These are phyloP conservation scores for Gymnothorax reevesii DNA, from an alignment of 2,797 vertebrate genomes.

Conservation along the genomic window DNA sequence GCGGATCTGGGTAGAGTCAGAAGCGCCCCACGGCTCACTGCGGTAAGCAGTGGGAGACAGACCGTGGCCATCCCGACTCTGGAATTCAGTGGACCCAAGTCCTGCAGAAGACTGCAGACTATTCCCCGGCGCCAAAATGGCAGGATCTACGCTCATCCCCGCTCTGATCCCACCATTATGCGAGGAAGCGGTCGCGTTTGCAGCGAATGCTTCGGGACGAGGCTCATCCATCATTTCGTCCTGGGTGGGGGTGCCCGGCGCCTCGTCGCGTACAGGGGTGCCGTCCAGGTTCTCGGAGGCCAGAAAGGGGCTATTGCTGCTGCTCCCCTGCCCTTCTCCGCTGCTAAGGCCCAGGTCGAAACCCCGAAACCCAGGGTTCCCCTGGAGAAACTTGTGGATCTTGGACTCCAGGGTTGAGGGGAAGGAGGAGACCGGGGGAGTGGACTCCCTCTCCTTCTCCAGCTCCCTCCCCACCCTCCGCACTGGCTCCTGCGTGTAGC, in stretches of 20 bases:
- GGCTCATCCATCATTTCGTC: constrained; percentile 95
- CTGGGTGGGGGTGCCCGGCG: constrained; percentile 93
- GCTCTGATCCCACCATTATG: constrained; percentile 25
- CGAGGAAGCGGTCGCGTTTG: neutral
- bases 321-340: constrained; percentile 29
- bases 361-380: constrained; percentile 83
- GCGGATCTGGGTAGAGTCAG: constrained; percentile 31
- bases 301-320: constrained; percentile 59
- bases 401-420: constrained; percentile 88
- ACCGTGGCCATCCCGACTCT: constrained; percentile 39
- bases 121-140: constrained; percentile 13
- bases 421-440: constrained; percentile 35
- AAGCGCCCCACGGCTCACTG: constrained; percentile 47
- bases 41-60: constrained; percentile 66
- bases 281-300: constrained; percentile 85
- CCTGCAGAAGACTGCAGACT: neutral
- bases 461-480: constrained; percentile 52
- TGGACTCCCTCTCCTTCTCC: constrained; percentile 44
- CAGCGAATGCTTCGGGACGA: constrained; percentile 56
- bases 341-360: constrained; percentile 82
- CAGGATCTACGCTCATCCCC: neutral
- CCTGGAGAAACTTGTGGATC: constrained; percentile 92
- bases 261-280: constrained; percentile 91
- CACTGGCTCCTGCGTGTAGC: constrained; percentile 35
- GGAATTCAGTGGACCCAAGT: neutral